Evolutionary conservation across 37 sponge, comb jelly and placozoan genomes (phyloP).

Genomic region (Petrosia ficiformis): DNA sequence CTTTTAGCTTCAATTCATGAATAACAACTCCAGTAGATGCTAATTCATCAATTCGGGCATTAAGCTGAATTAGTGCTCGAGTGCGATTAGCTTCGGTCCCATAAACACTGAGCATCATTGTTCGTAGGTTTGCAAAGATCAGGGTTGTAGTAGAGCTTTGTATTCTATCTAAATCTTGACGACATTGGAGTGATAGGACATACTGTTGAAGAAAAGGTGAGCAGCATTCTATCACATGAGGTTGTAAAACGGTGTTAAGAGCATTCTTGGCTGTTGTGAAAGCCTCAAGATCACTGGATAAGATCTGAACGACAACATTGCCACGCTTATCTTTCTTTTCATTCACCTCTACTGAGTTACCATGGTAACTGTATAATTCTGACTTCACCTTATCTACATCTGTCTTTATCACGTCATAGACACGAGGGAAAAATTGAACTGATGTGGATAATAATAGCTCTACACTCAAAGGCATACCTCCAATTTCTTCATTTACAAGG

Average conservation of each 20-base stretch:
- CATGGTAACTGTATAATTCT: background rate
- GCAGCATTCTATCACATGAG: constrained; percentile 16
- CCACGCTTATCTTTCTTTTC: background rate
- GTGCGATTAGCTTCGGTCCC: constrained; percentile 23
- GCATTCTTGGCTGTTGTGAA: constrained; percentile 19
- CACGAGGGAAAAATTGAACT: background rate
- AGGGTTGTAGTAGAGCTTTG: constrained; percentile 7
- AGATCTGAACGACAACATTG: background rate
- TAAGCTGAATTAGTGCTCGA: constrained; percentile 19
- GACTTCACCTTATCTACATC: background rate
- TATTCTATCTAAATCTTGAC: constrained; percentile 11
- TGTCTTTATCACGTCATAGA: constrained; percentile 13
- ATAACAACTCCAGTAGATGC: background rate
- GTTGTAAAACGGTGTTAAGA: constrained; percentile 12
- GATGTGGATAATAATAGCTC: constrained; percentile 13
- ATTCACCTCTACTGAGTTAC: background rate
- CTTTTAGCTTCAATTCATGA: constrained; percentile 19
- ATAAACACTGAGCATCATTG: constrained; percentile 38
- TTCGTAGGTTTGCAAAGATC: background rate
- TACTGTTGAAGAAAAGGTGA: constrained; percentile 10
- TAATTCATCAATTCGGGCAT: background rate
- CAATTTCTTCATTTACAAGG: constrained; percentile 6
- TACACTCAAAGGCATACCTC: constrained; percentile 1
- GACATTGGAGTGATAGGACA: background rate
- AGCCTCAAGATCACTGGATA: constrained; percentile 30